Evolutionary conservation across 2,797 vertebrate species (phyloP).

Genomic region (Anguilla pacifica): DNA sequence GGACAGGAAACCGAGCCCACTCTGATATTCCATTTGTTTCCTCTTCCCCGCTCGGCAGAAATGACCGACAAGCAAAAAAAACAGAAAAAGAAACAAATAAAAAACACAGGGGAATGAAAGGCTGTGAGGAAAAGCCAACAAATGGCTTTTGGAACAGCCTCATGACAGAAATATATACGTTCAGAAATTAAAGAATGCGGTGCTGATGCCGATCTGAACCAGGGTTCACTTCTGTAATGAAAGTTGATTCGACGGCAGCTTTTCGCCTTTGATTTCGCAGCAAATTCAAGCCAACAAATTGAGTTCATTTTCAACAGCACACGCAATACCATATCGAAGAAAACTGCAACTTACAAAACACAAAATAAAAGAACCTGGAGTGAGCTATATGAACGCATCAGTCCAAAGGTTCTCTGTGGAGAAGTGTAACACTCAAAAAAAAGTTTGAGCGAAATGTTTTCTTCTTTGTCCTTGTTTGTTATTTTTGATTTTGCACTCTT

Average conservation of each 20-base stretch:
- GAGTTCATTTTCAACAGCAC: neutral
- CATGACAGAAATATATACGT: slow-evolving; percentile 5
- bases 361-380: neutral
- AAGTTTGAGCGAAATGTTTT: neutral
- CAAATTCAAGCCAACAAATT: neutral
- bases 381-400: neutral
- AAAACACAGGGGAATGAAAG: neutral
- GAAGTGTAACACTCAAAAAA: neutral
- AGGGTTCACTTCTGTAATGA: neutral
- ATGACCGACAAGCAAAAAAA: neutral
- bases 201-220: neutral
- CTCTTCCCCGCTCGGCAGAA: neutral
- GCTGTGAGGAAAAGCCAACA: neutral
- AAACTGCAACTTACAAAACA: neutral
- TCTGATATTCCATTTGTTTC: slow-evolving; percentile 13
- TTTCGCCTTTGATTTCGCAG: neutral
- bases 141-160: neutral
- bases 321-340: neutral
- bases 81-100: neutral
- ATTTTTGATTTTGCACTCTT: neutral
- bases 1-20: neutral
- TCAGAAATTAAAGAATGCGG: neutral
- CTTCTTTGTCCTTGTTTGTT: neutral
- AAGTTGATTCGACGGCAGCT: neutral
- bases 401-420: neutral